Base-by-base conservation (phyloP, 2,888 invertebrate genomes). In the Harpagoxenus sublaevis region DNA sequence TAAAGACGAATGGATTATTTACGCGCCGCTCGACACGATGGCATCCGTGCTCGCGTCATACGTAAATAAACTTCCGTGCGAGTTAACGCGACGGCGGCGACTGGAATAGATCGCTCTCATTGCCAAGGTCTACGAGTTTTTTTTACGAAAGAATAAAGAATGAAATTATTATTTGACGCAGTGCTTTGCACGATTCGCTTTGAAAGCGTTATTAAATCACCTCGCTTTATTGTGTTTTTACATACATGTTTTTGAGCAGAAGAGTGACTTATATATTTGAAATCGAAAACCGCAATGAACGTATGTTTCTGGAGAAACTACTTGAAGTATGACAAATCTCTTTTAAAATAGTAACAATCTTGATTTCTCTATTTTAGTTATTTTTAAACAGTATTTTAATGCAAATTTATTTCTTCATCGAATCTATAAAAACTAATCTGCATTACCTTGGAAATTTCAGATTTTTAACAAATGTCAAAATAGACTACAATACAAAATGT, bases 81-180 rank as follows among this genome's bases (percentile, higher is more conserved):
- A 88, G 84, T 85, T 90, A 84, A 90, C 70, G 86, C 84, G 86
- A 73, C 65, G 35, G 66, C 82, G 86, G 66, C 82, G 86, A 73
- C 65, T 42, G 66, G 83, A 84, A 84, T 74, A 86, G 88, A 85
- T 86, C 84, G 73, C 73, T 83, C 77, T 90, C 88, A 89, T 84
- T 90, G 89, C 84, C 87, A 88, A 88, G 90, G 90, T 65, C 51
- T 66, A n/a, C 28, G n/a, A 31, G 78, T 70, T 45, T 39, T n/a
- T 45, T 45, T 63, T 9, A 39, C 60, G 35, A 39, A 48, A 66
- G 9, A 10, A 53, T 57, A 15, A 23, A 62, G 53, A 60, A 55
- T 48, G 68, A 65, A 60, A 71, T 77, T 55, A 81, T 86, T 88
- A 84, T 82, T 77, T 66, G 70, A 60, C 8, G 42, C 57, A 9